Conservation (phyloP, 2,888 invertebrate species). For the Laspeyria flexula region DNA sequence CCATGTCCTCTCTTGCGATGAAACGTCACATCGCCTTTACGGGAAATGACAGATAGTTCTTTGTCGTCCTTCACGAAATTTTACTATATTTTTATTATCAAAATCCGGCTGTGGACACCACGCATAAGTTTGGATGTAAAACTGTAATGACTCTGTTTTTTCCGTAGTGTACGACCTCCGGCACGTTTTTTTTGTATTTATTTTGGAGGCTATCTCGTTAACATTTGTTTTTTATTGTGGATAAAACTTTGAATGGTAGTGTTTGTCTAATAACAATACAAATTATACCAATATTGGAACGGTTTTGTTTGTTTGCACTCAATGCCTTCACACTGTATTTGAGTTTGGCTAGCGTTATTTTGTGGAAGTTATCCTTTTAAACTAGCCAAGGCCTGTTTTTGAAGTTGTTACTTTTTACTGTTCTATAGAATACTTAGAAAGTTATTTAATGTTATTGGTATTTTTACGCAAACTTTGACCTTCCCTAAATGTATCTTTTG, state of each 20-base stretch:
- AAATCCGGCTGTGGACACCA: slow-evolving; percentile 5
- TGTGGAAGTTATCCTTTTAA: too few species aligned
- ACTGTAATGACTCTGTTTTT: slow-evolving; percentile 44
- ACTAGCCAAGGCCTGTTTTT: too few species aligned
- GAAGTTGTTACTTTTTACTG: too few species aligned
- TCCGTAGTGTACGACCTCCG: slow-evolving; percentile 23
- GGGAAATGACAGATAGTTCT: not conserved
- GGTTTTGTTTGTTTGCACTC: slow-evolving; percentile 4
- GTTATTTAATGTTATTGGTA: too few species aligned
- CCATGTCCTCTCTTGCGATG: not conserved
- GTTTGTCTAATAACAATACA: slow-evolving; percentile 32
- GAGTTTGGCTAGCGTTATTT: too few species aligned
- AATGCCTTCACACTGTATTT: too few species aligned
- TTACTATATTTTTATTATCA: slow-evolving; percentile 1
- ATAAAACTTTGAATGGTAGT: slow-evolving; percentile 41
- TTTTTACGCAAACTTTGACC: too few species aligned
- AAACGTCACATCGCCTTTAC: not conserved
- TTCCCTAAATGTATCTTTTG: too few species aligned
- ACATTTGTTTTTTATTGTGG: slow-evolving; percentile 39
- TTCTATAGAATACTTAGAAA: too few species aligned
- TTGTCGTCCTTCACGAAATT: not conserved
- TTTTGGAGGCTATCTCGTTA: slow-evolving; percentile 33
- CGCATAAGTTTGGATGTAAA: slow-evolving; percentile 42
- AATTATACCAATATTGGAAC: slow-evolving; percentile 8
- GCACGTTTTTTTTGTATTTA: slow-evolving; percentile 38